A percentile compares a stretch with the other conserved stretches of the same genome.
These are phyloP conservation scores for Agrypnus murinus DNA, from an alignment of 2,888 invertebrate species.

Conservation along the genomic window DNA sequence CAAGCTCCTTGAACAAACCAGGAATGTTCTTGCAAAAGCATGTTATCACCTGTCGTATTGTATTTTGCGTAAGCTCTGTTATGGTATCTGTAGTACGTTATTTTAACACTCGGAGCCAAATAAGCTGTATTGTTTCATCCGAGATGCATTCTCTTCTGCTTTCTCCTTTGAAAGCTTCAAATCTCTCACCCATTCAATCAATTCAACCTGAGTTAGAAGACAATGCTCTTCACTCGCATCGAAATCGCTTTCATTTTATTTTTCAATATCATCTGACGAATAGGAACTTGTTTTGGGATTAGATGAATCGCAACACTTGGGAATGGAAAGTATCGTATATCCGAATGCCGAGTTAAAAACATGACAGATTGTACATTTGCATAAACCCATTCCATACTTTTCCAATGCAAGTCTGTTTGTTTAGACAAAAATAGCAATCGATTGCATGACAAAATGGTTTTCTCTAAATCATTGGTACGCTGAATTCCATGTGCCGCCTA, in stretches of 20 bases:
- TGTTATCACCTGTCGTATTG: not conserved
- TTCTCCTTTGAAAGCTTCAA: not conserved
- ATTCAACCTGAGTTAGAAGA: not conserved
- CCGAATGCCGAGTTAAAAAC: not conserved
- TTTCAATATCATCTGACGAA: not conserved
- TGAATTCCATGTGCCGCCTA: conserved; percentile 1
- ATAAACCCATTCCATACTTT: not conserved
- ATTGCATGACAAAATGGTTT: not conserved
- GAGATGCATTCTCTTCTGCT: not conserved
- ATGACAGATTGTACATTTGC: conserved; percentile 1
- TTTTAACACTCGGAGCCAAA: conserved; percentile 5
- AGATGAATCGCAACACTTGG: not conserved
- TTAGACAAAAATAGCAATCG: too few species aligned
- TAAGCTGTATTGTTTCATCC: conserved; percentile 2
- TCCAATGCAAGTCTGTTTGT: too few species aligned
- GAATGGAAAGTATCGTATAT: conserved; percentile 5
- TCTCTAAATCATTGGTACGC: not conserved
- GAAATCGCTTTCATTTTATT: too few species aligned
- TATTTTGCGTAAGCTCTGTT: not conserved
- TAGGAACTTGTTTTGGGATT: not conserved
- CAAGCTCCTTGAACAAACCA: not conserved
- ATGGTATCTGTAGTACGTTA: not conserved
- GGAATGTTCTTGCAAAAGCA: not conserved
- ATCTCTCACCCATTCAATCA: not conserved
- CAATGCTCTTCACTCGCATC: not conserved